Base-by-base conservation (phyloP, 37 sponge, comb jelly and placozoan genomes). In the Theonella swinhoei region DNA sequence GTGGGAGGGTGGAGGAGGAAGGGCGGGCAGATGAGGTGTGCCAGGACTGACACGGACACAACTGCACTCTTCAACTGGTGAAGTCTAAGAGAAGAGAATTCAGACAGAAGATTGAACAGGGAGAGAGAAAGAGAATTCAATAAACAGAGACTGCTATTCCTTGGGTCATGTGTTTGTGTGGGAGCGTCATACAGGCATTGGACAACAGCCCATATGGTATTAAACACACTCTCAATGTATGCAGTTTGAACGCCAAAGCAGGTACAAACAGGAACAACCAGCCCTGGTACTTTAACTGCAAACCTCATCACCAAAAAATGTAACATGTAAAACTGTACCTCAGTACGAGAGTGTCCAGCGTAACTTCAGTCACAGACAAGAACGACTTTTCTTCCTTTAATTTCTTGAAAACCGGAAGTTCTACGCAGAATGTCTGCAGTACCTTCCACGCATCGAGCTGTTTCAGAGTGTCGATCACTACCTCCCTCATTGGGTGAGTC, bases 11-110 rank as follows among this genome's bases (percentile, higher is more conserved):
- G 19, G 32, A 81, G 41, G 32, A 77, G 71, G 61, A 9, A 35
- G 33, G 72, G 68, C 7, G 54, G 54, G 11, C 11, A 7, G 54
- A 14, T 14, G 3, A 82, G 59, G 40, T 82, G 54, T 0, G 77
- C 33, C 4, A 76, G 32, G n/a, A 88, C 36, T 25, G 54, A 70
- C 4, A 70, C 71, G 17, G 83, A 77, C 76, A 81, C 78, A 3
- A 88, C 72, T 25, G 82, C 83, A 82, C 77, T 41, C 70, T 62
- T 88, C 63, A 81, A 28, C 70, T 88, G 78, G 33, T 76, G 71
- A 61, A 88, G 70, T 30, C 88, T 88, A 39, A 0, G 39, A 25
- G 37, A 42, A 61, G 35, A 65, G 23, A 67, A 25, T 62, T 24
- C 1, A 24, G 22, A 4, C 32, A 29, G 2, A 64, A 66, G 4